These are phyloP conservation scores for Ctenomys sociabilis DNA, from an alignment of 2,113 vertebrate genomes.

Conservation along the genomic window DNA sequence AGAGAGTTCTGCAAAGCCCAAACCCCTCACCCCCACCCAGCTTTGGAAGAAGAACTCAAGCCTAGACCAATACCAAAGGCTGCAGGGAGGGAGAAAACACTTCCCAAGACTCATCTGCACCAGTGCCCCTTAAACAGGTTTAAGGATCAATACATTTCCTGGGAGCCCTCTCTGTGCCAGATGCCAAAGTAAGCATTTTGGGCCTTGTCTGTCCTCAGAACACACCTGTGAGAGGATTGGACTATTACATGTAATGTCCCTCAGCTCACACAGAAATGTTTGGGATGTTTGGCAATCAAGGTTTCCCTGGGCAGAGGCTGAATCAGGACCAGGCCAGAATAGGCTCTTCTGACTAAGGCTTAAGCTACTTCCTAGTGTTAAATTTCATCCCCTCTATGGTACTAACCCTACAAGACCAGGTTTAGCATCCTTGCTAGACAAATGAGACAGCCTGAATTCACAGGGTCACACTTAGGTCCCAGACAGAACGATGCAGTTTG, in stretches of 20 bases:
- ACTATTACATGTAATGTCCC: background rate
- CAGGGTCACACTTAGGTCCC: background rate
- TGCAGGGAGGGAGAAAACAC: background rate
- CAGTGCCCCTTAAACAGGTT: background rate
- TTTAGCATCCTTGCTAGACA: conserved; percentile 16
- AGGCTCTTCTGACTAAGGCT: conserved; percentile 34
- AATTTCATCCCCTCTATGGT: conserved; percentile 23
- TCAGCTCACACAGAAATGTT: background rate
- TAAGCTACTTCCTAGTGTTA: background rate
- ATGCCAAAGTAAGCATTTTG: background rate
- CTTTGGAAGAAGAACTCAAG: conserved; percentile 3
- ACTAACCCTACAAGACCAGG: background rate
- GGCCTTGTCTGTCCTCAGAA: conserved; percentile 29
- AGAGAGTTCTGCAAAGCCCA: conserved; percentile 5
- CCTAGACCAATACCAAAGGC: background rate
- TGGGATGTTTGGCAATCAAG: background rate
- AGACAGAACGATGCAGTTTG: conserved; percentile 20
- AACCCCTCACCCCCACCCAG: background rate
- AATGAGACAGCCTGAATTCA: conserved; percentile 63
- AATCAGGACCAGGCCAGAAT: conserved; percentile 18
- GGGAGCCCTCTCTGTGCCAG: background rate
- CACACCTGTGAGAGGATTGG: background rate
- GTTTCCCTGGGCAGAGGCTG: background rate
- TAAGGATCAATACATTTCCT: background rate
- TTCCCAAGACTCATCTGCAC: background rate